phyloP scores from a whole-genome alignment of 2,888 invertebrate genomes.

The Ernsta delagoae region DNA sequence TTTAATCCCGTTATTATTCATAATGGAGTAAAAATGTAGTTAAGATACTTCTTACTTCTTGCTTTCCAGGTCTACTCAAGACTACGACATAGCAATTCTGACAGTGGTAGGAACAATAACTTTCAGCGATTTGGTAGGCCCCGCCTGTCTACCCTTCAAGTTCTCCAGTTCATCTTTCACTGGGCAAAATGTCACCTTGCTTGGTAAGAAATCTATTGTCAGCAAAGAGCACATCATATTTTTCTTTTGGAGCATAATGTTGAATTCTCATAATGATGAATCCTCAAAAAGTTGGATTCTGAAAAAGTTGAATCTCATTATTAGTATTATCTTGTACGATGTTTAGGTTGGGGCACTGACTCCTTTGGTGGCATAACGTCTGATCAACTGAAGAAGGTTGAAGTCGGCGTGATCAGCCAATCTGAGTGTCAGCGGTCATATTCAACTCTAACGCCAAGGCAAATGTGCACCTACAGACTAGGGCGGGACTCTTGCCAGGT shows the following conservation, averaged over 20 bases:
- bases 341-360: constrained; percentile 86
- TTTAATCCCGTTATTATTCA: too few species aligned
- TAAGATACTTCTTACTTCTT: neutral
- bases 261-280: too few species aligned
- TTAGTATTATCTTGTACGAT: too few species aligned
- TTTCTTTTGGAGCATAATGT: too few species aligned
- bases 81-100: constrained; percentile 85
- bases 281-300: too few species aligned
- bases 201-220: constrained; percentile 62
- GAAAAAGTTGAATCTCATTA: too few species aligned
- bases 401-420: constrained; percentile 78
- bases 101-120: constrained; percentile 58
- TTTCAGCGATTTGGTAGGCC: constrained; percentile 83
- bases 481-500: constrained; percentile 87
- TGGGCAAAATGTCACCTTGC: constrained; percentile 63
- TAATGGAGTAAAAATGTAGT: too few species aligned
- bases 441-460: constrained; percentile 52
- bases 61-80: constrained; percentile 42
- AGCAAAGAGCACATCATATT: too few species aligned
- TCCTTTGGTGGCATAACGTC: constrained; percentile 79
- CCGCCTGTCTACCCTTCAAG: constrained; percentile 87
- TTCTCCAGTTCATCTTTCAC: constrained; percentile 56
- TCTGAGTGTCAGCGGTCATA: constrained; percentile 59
- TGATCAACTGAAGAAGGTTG: constrained; percentile 75
- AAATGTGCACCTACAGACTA: constrained; percentile 77